Base-by-base conservation (phyloP, 2,888 invertebrate genomes). In the Fissipunctia ypsillon region DNA sequence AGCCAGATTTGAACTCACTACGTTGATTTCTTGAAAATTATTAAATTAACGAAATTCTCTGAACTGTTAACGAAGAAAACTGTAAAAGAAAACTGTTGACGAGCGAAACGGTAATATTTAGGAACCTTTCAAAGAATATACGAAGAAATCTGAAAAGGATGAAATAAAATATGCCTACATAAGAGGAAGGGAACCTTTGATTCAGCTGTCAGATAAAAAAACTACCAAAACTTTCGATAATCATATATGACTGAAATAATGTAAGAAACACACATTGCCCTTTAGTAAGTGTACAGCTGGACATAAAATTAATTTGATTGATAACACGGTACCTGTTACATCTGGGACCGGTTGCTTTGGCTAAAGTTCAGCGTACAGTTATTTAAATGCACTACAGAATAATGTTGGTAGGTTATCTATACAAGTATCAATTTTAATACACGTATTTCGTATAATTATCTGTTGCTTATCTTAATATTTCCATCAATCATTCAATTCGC, bases 351-450 rank as follows among this genome's bases (percentile, higher is more conserved):
- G 82, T 83, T 82, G 19, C 28, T 69, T 68, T 68, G 31, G 70
- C 65, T 78, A 70, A 84, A 83, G 82, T 78, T 84, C 85, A 75
- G 54, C 16, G 10, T 78, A 83, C 85, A 66, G 73, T 83, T 84
- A 84, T 74, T 70, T 63, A 73, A 69, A 72, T 69, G 57, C 60
- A 73, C n/a, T 43, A 14, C 45, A 22, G 41, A 25, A 56, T 67
- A 56, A 48, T 50, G n/a, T 61, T 12, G 38, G 56, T 45, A 59
- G 14, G n/a, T 38, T 25, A 14, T n/a, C 16, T 52, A 52, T 38
- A 35, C 28, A 60, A 54, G 43, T 31, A 38, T 50, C 54, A 25
- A 50, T 63, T n/a, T 14, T 1, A 41, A 50, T 3, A 12, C 7
- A 38, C 22, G 19, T 22, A n/a, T 7, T 50, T n/a, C 1, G 1